Conservation (phyloP, 2,797 vertebrate genomes). For the Macroramphosus scolopax region DNA sequence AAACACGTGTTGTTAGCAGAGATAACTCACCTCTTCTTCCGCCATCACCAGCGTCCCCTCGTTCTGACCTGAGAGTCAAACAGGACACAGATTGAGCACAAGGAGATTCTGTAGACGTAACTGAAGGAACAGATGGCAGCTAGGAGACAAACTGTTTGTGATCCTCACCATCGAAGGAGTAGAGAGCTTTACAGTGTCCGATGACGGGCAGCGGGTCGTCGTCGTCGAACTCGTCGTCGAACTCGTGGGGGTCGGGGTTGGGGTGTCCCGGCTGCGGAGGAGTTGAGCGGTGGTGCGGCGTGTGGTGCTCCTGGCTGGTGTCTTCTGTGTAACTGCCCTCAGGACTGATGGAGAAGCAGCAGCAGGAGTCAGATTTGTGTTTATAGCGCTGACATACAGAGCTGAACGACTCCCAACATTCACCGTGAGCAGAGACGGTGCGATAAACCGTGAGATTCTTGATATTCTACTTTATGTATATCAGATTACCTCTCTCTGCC, state of each 20-base stretch:
- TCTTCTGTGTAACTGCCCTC: conserved; percentile 98
- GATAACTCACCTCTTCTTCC: conserved; percentile 87
- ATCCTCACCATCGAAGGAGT: conserved; percentile 89
- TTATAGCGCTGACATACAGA: too few relatives aligned
- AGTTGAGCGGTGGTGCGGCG: conserved; percentile 81
- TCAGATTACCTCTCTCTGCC: conserved; percentile 96
- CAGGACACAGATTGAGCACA: too few relatives aligned
- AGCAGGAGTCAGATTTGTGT: neutral
- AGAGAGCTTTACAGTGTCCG: conserved; percentile 97
- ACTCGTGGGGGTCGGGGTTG: conserved; percentile 86
- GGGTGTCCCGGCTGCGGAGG: conserved; percentile 85
- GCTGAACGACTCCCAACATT: too few relatives aligned
- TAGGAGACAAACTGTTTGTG: too few relatives aligned
- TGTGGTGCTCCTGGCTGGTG: conserved; percentile 89
- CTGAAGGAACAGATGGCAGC: too few relatives aligned
- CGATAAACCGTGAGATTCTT: too few relatives aligned
- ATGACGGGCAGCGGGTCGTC: conserved; percentile 95
- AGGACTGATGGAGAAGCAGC: conserved; percentile 76
- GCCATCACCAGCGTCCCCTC: conserved; percentile 96
- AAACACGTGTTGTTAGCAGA: too few relatives aligned
- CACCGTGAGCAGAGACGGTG: too few relatives aligned
- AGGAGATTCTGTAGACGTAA: too few relatives aligned
- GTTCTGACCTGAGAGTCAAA: conserved; percentile 85
- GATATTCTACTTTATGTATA: too few relatives aligned
- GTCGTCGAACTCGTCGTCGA: conserved; percentile 97